phyloP scores from a whole-genome alignment of 2,888 invertebrate genomes.

The Rhamnusium bicolor region DNA sequence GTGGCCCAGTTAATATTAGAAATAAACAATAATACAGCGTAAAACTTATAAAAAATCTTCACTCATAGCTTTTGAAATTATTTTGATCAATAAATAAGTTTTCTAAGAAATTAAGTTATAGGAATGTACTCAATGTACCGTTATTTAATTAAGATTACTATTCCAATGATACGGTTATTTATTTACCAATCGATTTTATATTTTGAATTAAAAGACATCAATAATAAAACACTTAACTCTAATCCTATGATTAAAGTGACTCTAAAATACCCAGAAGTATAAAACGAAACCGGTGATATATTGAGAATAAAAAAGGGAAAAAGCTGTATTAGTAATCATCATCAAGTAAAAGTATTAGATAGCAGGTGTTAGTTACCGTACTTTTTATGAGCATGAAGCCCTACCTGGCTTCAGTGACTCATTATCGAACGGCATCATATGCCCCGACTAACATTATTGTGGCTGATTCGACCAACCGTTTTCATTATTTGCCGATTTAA shows the following conservation, averaged over 20 bases:
- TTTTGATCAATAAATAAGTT: too few relatives aligned
- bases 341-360: slow-evolving; percentile 21
- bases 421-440: slow-evolving; percentile 27
- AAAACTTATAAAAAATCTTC: too few relatives aligned
- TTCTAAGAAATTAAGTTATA: too few relatives aligned
- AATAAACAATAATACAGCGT: too few relatives aligned
- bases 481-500: slow-evolving; percentile 11
- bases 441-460: not conserved
- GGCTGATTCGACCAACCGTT: not conserved
- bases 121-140: too few relatives aligned
- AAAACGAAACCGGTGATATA: not conserved
- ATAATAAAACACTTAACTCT: not conserved
- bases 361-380: slow-evolving; percentile 31
- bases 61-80: too few relatives aligned
- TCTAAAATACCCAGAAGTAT: not conserved
- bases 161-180: too few relatives aligned
- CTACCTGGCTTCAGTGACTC: slow-evolving; percentile 33
- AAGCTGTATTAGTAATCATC: slow-evolving; percentile 28
- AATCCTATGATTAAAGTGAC: not conserved
- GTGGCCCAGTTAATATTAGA: not conserved
- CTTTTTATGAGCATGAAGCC: slow-evolving; percentile 30
- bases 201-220: not conserved
- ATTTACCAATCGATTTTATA: not conserved
- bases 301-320: slow-evolving; percentile 20
- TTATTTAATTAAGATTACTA: too few relatives aligned